phyloP scores from a whole-genome alignment of 1,140 invertebrate species.

The Apis dorsata region DNA sequence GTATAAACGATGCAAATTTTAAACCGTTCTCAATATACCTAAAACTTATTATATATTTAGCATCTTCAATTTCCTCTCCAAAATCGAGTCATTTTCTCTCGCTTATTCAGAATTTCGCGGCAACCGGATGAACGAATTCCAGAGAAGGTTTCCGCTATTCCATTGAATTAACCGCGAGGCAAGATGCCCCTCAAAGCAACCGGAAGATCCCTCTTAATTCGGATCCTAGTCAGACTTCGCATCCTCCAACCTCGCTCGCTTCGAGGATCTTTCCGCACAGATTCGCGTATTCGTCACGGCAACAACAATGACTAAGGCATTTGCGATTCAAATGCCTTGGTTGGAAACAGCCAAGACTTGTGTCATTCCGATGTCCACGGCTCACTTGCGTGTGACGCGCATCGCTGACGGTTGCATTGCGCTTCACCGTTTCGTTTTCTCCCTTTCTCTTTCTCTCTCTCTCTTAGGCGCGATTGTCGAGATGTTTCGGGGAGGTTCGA shows the following conservation, averaged over 20 bases:
- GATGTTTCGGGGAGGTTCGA: constrained; percentile 23
- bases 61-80: too few species aligned
- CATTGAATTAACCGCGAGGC: neutral
- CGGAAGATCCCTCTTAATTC: constrained; percentile 41
- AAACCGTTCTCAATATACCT: too few species aligned
- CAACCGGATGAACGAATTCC: neutral
- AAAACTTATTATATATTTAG: neutral
- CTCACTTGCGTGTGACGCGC: constrained; percentile 48
- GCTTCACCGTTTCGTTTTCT: constrained; percentile 26
- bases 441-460: neutral
- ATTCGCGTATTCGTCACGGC: constrained; percentile 31
- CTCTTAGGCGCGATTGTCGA: constrained; percentile 25
- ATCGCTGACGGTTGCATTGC: constrained; percentile 59
- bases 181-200: neutral
- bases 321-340: constrained; percentile 65
- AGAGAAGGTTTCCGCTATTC: neutral
- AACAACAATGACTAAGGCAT: constrained; percentile 60
- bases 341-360: constrained; percentile 20
- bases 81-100: neutral
- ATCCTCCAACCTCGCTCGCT: too few species aligned
- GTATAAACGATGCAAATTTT: too few species aligned
- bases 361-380: constrained; percentile 49
- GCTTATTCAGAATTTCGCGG: too few species aligned
- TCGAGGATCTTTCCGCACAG: neutral
- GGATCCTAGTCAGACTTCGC: constrained; percentile 4